Evolutionary conservation across 2,888 invertebrate genomes (phyloP), one percentile per base, ranked within the genome.

Genomic region (Nebria brevicollis): DNA sequence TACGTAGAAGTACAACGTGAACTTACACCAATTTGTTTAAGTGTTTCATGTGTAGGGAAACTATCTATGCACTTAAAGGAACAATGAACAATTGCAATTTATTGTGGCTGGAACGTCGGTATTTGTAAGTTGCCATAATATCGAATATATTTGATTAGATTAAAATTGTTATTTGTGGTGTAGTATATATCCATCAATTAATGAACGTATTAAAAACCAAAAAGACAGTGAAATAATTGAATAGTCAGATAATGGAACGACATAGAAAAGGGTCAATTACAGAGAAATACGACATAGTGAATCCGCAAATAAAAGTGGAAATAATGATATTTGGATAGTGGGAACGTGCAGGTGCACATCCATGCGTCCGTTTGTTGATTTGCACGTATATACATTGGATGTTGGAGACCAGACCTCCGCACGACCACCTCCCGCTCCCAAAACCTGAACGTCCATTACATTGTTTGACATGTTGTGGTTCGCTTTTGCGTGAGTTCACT

Each of bases 281-380:
- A 54, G 54, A 54, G 4, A 54, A 54, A 13, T 11, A 54, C 8
- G 8, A 54, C 54, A 54, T 54, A 54, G 13, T 54, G 54, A 54
- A 54, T 54, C 54, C 13, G 54, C 54, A 54, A 54, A 54, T 54
- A 54, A 54, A 54, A 54, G 54, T 13, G 13, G 54, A 54, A 54
- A 54, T 54, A 54, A 54, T 54, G 54, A 54, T 54, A 54, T 54
- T 54, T 54, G 54, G 54, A 54, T 54, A 54, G 54, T 54, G 54
- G 54, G 54, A 54, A 54, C 54, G 54, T 54, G 54, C 54, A 54
- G 54, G 54, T 54, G 54, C 54, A 54, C 54, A 54, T 54, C 54
- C 54, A 54, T 54, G 54, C 54, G 54, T 54, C 13, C 54, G 54
- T 54, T 54, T 54, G 54, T 54, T 54, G 54, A 54, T 54, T 54